These are phyloP conservation scores for Cynocephalus volans DNA, from an alignment of 2,113 vertebrate species.

Conservation along the genomic window DNA sequence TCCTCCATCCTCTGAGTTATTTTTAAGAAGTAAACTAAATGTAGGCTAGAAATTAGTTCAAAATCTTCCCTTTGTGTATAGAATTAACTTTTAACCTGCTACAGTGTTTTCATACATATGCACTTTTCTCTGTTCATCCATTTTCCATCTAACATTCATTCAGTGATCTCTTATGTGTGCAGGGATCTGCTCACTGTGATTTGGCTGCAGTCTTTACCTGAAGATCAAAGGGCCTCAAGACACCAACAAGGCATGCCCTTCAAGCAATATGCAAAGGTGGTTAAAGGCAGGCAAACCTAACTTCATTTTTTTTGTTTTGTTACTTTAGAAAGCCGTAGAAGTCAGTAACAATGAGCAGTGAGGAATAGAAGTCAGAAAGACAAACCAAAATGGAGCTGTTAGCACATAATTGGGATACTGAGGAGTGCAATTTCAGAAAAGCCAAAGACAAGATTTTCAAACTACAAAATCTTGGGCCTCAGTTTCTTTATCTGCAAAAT, in stretches of 20 bases:
- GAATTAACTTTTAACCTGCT: constrained; percentile 55
- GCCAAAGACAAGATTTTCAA: constrained; percentile 8
- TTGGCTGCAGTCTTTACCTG: not conserved
- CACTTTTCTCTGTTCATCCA: constrained; percentile 29
- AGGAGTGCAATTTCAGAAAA: constrained; percentile 44
- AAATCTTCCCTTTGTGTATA: constrained; percentile 27
- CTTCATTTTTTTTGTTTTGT: constrained; percentile 46
- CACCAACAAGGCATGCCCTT: constrained; percentile 31
- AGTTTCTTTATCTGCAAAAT: constrained; percentile 58
- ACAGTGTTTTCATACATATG: not conserved
- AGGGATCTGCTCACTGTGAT: not conserved
- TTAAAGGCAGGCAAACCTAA: not conserved
- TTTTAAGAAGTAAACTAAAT: constrained; percentile 64
- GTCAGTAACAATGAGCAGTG: not conserved
- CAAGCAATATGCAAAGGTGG: not conserved
- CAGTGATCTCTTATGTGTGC: not conserved
- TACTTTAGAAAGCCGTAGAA: constrained; percentile 46
- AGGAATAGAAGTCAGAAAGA: constrained; percentile 34
- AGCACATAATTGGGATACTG: not conserved
- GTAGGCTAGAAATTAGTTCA: not conserved
- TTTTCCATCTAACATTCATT: constrained; percentile 30
- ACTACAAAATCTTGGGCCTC: not conserved
- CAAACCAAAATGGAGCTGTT: constrained; percentile 13
- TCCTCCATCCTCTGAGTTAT: not conserved
- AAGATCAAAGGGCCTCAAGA: not conserved